Evolutionary conservation across 2,797 vertebrate genomes (phyloP), one percentile per base, ranked within the genome.

Genomic region (Phataginus tetradactyla): DNA sequence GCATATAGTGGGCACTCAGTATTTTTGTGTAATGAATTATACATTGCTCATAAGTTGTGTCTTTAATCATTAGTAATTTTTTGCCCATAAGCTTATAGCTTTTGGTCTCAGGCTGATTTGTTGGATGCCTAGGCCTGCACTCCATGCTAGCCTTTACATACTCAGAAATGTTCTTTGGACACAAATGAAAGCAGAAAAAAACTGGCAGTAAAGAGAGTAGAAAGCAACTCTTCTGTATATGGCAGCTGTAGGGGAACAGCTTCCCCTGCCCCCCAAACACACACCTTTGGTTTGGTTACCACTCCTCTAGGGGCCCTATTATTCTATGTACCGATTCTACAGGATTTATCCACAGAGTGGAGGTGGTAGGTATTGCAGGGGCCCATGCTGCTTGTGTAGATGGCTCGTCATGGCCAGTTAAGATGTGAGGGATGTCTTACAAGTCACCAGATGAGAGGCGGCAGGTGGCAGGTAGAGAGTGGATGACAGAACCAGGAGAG

Each of bases 31-130:
- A 87, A 84, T 92, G 77, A 89, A 95, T 92, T 92, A 90, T 45
- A 75, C 86, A 86, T 51, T 87, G 86, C 32, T 49, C 45, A 83
- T 78, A 85, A 92, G 29, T 94, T 21, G 20, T 55, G 66, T 81
- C 92, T 96, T 90, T 55, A 96, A 95, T 91, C 49, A 89, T 57
- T 32, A 86, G 34, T 45, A 45, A 69, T 83, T 90, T 89, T 79
- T 80, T 91, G 69, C 59, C 45, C n/a, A 37, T 83, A 68, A 69
- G 3, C 34, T 61, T 88, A 64, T 3, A 90, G 68, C 17, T 93
- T 88, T 80, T 23, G 15, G 64, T 69, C 51, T 66, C 45, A 90
- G 21, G 86, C 23, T 91, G 64, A 84, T 75, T 69, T 90, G 45
- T 13, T 81, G 49, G 66, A 91, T 83, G 63, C 32, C 77, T 71